phyloP scores from a whole-genome alignment of 2,888 invertebrate species.

The Drosophila incognita region DNA sequence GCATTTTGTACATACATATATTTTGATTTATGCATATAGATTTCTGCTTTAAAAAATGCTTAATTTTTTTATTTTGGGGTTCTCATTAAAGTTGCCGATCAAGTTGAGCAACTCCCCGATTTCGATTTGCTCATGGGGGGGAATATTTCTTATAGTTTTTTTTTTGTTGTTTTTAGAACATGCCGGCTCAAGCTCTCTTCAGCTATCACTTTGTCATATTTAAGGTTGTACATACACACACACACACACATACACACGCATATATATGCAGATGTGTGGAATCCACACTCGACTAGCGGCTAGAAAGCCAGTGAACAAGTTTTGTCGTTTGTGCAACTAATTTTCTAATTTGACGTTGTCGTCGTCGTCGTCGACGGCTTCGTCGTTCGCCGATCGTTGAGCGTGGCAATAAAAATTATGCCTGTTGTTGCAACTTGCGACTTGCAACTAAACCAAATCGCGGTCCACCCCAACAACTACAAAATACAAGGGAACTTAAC shows the following conservation, averaged over 20 bases:
- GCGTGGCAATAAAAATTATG: slow-evolving; percentile 36
- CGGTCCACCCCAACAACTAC: slow-evolving; percentile 1
- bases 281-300: slow-evolving; percentile 25
- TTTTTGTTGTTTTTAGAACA: slow-evolving; percentile 6
- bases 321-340: slow-evolving; percentile 69
- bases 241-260: background rate
- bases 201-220: slow-evolving; percentile 47
- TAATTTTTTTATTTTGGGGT: background rate
- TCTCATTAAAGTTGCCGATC: slow-evolving; percentile 21
- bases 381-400: slow-evolving; percentile 45
- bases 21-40: slow-evolving; percentile 9
- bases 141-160: background rate
- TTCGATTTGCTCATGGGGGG: background rate
- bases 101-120: slow-evolving; percentile 18
- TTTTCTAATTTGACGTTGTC: slow-evolving; percentile 67
- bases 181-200: slow-evolving; percentile 24
- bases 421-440: background rate
- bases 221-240: background rate
- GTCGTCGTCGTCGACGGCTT: slow-evolving; percentile 28
- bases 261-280: slow-evolving; percentile 47
- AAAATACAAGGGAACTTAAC: slow-evolving; percentile 7
- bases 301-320: slow-evolving; percentile 80
- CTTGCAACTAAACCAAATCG: slow-evolving; percentile 20
- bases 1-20: slow-evolving; percentile 4
- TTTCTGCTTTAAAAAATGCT: background rate